Percentiles rank a stretch among this genome's conserved stretches.
phyloP scores from a whole-genome alignment of 2,113 vertebrate genomes.

The Ploceus nigricollis region DNA sequence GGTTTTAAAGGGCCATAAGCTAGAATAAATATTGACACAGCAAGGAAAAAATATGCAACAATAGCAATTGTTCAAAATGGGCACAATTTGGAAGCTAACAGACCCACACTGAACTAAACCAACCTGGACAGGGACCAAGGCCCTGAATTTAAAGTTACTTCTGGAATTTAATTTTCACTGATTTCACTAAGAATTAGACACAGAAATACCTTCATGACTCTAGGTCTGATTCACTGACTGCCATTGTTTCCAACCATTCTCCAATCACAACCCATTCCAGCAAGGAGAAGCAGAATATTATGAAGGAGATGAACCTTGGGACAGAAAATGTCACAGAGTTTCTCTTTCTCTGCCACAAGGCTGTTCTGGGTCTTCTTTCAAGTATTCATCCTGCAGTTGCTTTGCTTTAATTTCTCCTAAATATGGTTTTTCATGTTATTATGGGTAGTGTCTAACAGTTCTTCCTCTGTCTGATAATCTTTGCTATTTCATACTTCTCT shows the following conservation, averaged over 20 bases:
- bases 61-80: conserved; percentile 28
- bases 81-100: not conserved
- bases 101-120: not conserved
- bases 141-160: not conserved
- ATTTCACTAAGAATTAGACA: not conserved
- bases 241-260: not conserved
- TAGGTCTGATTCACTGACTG: not conserved
- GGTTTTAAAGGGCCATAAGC: not conserved
- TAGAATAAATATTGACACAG: conserved; percentile 45
- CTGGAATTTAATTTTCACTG: not conserved
- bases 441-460: not conserved
- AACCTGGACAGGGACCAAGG: not conserved
- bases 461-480: not conserved
- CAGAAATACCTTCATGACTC: not conserved
- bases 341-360: not conserved
- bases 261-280: not conserved
- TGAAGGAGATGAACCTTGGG: not conserved
- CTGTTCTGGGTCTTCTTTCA: not conserved
- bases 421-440: not conserved
- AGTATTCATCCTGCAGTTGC: not conserved
- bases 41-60: conserved; percentile 30
- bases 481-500: not conserved
- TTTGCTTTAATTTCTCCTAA: not conserved
- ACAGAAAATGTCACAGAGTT: not conserved
- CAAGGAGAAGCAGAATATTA: not conserved